Conservation (phyloP, 1,140 invertebrate species). For the Leptinotarsa defecta region DNA sequence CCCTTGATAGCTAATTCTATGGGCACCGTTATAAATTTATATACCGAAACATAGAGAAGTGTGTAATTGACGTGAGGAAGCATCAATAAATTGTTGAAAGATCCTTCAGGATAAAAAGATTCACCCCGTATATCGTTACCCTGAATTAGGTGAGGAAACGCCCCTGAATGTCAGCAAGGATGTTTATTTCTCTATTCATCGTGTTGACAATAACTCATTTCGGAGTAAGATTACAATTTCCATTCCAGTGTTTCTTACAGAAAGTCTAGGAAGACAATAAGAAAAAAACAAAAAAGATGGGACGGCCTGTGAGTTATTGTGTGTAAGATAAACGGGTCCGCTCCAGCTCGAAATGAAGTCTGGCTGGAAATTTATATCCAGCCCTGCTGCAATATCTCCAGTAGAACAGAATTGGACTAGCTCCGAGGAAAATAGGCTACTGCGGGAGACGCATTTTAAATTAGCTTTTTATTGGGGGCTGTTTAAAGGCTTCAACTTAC, state of each 20-base stretch:
- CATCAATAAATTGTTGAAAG: too few species aligned
- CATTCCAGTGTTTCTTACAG: constrained; percentile 53
- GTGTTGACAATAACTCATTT: constrained; percentile 53
- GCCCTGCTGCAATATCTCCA: constrained; percentile 56
- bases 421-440: constrained; percentile 53
- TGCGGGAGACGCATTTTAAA: constrained; percentile 54
- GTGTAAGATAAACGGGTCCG: constrained; percentile 58
- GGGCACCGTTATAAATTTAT: too few species aligned
- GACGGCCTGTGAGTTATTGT: constrained; percentile 57
- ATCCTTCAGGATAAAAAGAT: too few species aligned
- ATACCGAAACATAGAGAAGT: too few species aligned
- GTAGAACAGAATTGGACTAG: constrained; percentile 55
- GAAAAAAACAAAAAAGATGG: constrained; percentile 54
- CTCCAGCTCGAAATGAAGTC: constrained; percentile 57
- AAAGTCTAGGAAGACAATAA: constrained; percentile 55
- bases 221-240: constrained; percentile 54
- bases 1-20: too few species aligned
- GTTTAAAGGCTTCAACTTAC: constrained; percentile 42
- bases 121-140: too few species aligned
- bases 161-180: constrained; percentile 24
- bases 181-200: constrained; percentile 48
- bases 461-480: constrained; percentile 54
- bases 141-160: not conserved
- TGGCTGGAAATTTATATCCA: constrained; percentile 56
- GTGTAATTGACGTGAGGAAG: too few species aligned